These are phyloP conservation scores for Nemapogon koenigi DNA, from an alignment of 2,888 invertebrate species.

Conservation along the genomic window DNA sequence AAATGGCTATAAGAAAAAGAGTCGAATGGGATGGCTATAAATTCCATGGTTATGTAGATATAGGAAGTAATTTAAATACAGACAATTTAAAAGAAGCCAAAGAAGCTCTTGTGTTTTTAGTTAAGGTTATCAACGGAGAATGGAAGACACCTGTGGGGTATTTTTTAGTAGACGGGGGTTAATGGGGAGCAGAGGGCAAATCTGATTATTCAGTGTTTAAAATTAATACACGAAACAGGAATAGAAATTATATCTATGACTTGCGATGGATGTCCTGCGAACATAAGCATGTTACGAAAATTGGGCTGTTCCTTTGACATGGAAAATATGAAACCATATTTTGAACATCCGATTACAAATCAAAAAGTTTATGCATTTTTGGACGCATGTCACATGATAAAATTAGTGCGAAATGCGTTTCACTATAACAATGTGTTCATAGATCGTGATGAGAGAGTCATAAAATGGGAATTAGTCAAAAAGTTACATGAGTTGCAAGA, in stretches of 20 bases:
- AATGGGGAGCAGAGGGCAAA: conserved; percentile 18
- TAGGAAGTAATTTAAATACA: conserved; percentile 18
- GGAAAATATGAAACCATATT: not conserved
- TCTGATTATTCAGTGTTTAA: conserved; percentile 18
- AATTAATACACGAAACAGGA: conserved; percentile 18
- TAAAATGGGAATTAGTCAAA: conserved; percentile 1
- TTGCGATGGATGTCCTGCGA: conserved; percentile 20
- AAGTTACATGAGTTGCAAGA: not conserved
- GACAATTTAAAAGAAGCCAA: conserved; percentile 8
- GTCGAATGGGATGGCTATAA: conserved; percentile 24
- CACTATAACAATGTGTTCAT: not conserved
- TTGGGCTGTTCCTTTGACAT: not conserved
- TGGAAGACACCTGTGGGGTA: conserved; percentile 24
- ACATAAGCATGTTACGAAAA: conserved; percentile 1
- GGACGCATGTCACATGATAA: conserved; percentile 1
- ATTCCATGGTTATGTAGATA: conserved; percentile 24
- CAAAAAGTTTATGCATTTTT: not conserved
- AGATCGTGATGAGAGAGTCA: not conserved
- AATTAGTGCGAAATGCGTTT: conserved; percentile 1
- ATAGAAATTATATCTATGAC: conserved; percentile 18
- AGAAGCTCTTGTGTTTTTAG: conserved; percentile 22
- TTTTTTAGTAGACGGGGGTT: conserved; percentile 21
- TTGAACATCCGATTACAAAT: conserved; percentile 1
- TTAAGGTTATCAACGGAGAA: conserved; percentile 18
- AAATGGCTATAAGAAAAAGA: conserved; percentile 20